These are phyloP conservation scores for Enteromius unitaeniatus DNA, from an alignment of 2,797 vertebrate genomes.

Conservation along the genomic window DNA sequence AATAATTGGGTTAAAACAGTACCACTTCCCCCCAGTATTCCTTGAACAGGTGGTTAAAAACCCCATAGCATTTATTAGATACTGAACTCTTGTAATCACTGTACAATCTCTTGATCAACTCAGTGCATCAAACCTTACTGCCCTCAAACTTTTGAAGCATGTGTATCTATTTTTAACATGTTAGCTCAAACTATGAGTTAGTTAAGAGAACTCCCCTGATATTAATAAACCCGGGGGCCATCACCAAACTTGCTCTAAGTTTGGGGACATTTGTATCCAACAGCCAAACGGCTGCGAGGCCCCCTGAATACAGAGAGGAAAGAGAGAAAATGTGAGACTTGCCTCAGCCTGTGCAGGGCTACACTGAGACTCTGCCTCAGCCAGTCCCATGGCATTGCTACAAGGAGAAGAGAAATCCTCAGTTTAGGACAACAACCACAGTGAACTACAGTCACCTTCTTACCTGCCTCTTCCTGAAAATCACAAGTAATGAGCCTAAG, in stretches of 20 bases:
- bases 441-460: constrained; percentile 78
- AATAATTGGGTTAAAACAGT: not conserved
- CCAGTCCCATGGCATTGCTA: constrained; percentile 98
- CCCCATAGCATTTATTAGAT: not conserved
- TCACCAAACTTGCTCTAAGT: constrained; percentile 99
- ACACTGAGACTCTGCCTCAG: constrained; percentile 99
- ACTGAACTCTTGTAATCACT: no score
- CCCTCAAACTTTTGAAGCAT: not conserved
- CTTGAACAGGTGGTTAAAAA: not conserved
- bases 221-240: constrained; percentile 84
- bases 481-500: not conserved
- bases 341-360: constrained; percentile 98
- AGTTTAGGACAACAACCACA: constrained; percentile 93
- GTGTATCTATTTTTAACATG: not conserved
- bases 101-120: not conserved
- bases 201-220: constrained; percentile 58
- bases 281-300: constrained; percentile 94
- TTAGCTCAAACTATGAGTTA: constrained; percentile 53
- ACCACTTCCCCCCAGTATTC: not conserved
- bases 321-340: constrained; percentile 97
- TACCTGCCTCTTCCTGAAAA: constrained; percentile 70
- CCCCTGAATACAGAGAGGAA: constrained; percentile 89
- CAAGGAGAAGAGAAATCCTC: constrained; percentile 96
- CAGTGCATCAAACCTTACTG: not conserved
- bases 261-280: constrained; percentile 96